Base-by-base conservation (phyloP, 92 coral and sea anemone species). In the Phymanthus crucifer region DNA sequence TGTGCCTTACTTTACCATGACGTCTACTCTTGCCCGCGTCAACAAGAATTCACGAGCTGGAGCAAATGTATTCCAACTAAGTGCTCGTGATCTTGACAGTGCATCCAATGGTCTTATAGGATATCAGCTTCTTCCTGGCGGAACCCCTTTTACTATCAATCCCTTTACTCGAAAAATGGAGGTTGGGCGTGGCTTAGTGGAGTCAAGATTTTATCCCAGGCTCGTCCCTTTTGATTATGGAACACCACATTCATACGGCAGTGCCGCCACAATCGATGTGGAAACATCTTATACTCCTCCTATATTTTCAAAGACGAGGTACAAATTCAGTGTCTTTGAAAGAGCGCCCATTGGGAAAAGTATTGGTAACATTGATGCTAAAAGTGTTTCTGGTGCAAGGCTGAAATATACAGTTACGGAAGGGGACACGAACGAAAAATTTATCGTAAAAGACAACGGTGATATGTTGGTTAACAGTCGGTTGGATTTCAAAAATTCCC, bases 41-140 rank as follows among this genome's bases (percentile, higher is more conserved):
- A 95, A 95, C 84, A 80, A 80, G 64, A 87, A 91, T 48, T 78
- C 97, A 54, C 88, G 98, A 16, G 93, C 97, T 3, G 98, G 98
- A 2, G 82, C 97, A 5, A 87, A 80, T 19, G 98, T 91, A 21
- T 91, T 81, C 46, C 94, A 90, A 77, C 90, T 95, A 11, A 92
- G 90, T 56, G 95, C 93, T 4, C 83, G 85, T 64, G 98, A 95
- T 70, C 84, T 65, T 9, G 98, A 95, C 76, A 86, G 91, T 32
- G 97, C 97, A 27, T 78, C 84, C 66, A 86, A 86, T 74, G 97
- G 97, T 32, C 84, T 75, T 58, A 56, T 95, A 16, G 98, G 97
- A 24, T 87, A 70, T 48, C 93, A 90, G 54, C 73, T 90, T 31
- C 79, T 86, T 18, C 80, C 88, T 16, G 66, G 27, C 29, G 73